phyloP scores from a whole-genome alignment of 2,888 invertebrate genomes.

The Pyrrhia umbra region DNA sequence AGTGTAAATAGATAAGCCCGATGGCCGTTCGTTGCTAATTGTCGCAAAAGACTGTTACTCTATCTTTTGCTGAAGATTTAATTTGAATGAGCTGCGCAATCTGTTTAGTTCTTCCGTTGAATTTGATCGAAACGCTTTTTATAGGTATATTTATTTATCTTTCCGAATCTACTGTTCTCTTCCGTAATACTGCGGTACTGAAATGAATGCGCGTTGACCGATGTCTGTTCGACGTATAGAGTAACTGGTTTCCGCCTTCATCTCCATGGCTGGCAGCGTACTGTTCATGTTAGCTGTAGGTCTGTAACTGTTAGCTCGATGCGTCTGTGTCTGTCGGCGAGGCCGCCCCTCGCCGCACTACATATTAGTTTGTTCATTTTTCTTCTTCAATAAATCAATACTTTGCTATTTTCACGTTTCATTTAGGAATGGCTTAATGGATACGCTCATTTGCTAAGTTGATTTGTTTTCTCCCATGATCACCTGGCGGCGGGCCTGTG shows the following conservation, averaged over 20 bases:
- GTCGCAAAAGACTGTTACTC: slow-evolving; percentile 89
- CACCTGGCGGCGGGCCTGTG: slow-evolving; percentile 69
- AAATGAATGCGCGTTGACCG: slow-evolving; percentile 88
- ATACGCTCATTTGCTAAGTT: slow-evolving; percentile 87
- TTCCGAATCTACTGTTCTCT: slow-evolving; percentile 88
- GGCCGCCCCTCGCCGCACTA: slow-evolving; percentile 85
- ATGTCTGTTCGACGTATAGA: slow-evolving; percentile 87
- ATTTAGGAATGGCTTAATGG: slow-evolving; percentile 89
- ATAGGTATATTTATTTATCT: slow-evolving; percentile 90
- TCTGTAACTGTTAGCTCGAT: slow-evolving; percentile 88
- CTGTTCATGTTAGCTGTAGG: slow-evolving; percentile 88
- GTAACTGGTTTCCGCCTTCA: slow-evolving; percentile 88
- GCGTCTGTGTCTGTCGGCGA: slow-evolving; percentile 84
- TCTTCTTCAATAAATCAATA: slow-evolving; percentile 83
- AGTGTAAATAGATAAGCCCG: slow-evolving; percentile 90
- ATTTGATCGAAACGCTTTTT: slow-evolving; percentile 88
- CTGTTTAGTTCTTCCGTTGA: slow-evolving; percentile 89
- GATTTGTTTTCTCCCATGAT: slow-evolving; percentile 77
- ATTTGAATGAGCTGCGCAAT: slow-evolving; percentile 90
- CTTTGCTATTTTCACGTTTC: slow-evolving; percentile 87
- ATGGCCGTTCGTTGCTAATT: slow-evolving; percentile 90
- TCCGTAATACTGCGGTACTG: slow-evolving; percentile 87
- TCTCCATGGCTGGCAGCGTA: slow-evolving; percentile 88
- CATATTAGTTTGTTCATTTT: slow-evolving; percentile 85
- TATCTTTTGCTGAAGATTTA: slow-evolving; percentile 90